Evolutionary conservation across 2,113 vertebrate genomes (phyloP).

Genomic region (Callorhinus ursinus): DNA sequence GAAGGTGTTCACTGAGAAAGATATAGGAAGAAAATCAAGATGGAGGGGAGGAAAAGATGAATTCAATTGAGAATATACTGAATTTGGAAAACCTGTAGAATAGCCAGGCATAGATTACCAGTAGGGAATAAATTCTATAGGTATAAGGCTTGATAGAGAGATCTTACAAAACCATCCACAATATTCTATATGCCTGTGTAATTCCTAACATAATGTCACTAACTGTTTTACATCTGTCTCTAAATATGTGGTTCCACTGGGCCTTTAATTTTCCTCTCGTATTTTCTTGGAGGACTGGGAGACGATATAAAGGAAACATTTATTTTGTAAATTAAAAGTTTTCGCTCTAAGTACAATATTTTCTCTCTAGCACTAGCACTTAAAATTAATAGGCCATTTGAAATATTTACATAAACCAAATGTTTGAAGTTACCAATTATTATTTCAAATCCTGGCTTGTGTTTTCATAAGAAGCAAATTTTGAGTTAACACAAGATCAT

Average conservation of each 20-base stretch:
- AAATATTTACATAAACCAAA: constrained; percentile 74
- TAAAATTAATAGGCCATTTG: constrained; percentile 64
- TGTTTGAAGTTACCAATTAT: constrained; percentile 69
- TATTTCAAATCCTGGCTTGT: constrained; percentile 69
- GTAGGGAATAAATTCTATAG: not conserved
- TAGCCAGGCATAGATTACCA: not conserved
- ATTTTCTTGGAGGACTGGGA: constrained; percentile 6
- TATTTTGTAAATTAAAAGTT: constrained; percentile 34
- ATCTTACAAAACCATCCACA: not conserved
- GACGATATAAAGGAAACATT: not conserved
- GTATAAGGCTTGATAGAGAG: not conserved
- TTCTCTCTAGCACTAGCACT: not conserved
- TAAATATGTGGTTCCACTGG: not conserved
- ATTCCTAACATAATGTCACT: constrained; percentile 39
- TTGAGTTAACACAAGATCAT: constrained; percentile 24
- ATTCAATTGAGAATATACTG: not conserved
- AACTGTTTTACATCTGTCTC: not conserved
- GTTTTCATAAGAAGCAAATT: constrained; percentile 61
- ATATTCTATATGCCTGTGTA: not conserved
- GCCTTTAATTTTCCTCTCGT: constrained; percentile 1
- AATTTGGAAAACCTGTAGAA: not conserved
- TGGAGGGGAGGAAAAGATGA: not conserved
- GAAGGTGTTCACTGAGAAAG: not conserved
- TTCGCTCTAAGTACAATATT: not conserved
- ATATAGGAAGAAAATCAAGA: not conserved